These are phyloP conservation scores for Esperia sulphurella DNA, from an alignment of 2,888 invertebrate species.

Conservation along the genomic window DNA sequence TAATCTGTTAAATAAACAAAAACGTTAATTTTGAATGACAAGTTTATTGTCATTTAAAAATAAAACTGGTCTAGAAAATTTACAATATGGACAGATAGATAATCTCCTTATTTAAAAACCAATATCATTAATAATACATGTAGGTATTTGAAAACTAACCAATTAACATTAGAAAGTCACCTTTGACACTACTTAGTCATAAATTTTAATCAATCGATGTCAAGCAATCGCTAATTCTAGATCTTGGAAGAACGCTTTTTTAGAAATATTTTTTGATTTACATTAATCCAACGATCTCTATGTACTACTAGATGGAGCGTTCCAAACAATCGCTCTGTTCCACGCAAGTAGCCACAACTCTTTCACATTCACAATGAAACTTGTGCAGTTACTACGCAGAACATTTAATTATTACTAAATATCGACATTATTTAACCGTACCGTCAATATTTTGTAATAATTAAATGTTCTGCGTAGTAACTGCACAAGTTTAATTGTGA, in stretches of 20 bases:
- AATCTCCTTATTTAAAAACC: neutral
- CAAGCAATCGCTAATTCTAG: constrained; percentile 1
- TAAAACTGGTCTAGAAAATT: neutral
- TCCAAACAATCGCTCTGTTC: too few relatives aligned
- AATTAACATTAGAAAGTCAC: constrained; percentile 8
- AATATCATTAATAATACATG: constrained; percentile 1
- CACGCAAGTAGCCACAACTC: too few relatives aligned
- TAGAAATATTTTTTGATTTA: neutral
- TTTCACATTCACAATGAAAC: too few relatives aligned
- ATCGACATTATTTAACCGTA: too few relatives aligned
- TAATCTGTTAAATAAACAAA: too few relatives aligned
- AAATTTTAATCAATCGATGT: constrained; percentile 6
- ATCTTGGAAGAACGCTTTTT: neutral
- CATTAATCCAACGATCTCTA: too few relatives aligned
- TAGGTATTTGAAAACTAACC: neutral
- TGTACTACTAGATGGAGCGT: too few relatives aligned
- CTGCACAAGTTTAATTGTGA: too few relatives aligned
- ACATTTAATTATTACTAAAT: too few relatives aligned
- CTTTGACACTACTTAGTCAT: constrained; percentile 10
- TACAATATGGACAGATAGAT: neutral
- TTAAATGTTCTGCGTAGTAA: too few relatives aligned
- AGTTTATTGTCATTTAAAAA: neutral
- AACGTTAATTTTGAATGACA: neutral
- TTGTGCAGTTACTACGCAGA: too few relatives aligned
- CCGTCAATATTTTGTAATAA: too few relatives aligned